A percentile compares a stretch with the other conserved stretches of the same genome.
phyloP scores from a whole-genome alignment of 2,113 vertebrate genomes.

The Sylvilagus bachmani region DNA sequence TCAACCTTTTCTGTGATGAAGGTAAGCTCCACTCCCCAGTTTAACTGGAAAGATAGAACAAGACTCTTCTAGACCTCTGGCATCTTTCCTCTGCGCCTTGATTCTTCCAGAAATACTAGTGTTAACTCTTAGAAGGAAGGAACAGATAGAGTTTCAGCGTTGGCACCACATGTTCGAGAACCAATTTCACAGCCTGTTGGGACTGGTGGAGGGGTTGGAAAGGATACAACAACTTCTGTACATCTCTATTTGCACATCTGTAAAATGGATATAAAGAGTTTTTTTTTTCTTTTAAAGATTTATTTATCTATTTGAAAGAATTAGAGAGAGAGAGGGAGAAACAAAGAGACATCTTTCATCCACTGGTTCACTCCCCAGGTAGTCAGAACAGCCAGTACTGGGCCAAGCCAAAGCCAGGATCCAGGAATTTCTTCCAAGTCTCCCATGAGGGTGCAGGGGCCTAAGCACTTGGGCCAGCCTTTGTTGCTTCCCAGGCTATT shows the following conservation, averaged over 20 bases:
- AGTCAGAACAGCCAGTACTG: no score
- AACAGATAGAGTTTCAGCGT: neutral
- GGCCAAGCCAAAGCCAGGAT: no score
- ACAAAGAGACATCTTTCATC: no score
- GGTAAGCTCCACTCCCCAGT: neutral
- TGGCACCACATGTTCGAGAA: neutral
- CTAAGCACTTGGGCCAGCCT: no score
- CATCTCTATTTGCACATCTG: neutral
- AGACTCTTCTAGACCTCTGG: neutral
- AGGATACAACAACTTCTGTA: neutral
- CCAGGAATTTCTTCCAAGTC: no score
- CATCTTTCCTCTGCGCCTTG: neutral
- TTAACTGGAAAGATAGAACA: conserved; percentile 40
- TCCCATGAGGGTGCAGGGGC: no score
- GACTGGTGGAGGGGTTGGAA: neutral
- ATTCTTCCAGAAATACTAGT: neutral
- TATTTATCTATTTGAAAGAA: no score
- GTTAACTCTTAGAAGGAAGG: neutral
- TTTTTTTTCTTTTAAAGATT: no score
- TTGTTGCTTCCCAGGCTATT: no score
- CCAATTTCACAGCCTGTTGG: neutral
- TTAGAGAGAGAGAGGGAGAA: no score
- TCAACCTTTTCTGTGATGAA: neutral
- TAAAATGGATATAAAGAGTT: neutral
- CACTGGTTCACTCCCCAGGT: no score